A percentile compares a stretch with the other conserved stretches of the same genome.
Evolutionary conservation across 1,140 invertebrate genomes (phyloP).

Genomic region (Brachionus rotundiformis): DNA sequence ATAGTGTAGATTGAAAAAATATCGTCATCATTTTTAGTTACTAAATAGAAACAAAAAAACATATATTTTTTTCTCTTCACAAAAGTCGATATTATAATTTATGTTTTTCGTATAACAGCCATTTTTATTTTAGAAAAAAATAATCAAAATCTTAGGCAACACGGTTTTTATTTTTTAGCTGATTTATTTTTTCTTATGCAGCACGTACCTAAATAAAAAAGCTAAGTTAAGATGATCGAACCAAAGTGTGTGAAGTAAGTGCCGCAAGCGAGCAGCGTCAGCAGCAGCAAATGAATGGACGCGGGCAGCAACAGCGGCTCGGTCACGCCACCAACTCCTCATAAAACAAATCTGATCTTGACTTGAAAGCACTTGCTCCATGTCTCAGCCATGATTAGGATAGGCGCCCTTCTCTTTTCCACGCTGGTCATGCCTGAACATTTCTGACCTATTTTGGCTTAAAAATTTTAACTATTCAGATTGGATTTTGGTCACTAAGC

Average conservation of each 20-base stretch:
- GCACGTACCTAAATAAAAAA: not conserved
- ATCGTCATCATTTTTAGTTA: not conserved
- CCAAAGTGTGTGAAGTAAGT: too few relatives aligned
- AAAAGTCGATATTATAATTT: slow-evolving; percentile 5
- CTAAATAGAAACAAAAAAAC: not conserved
- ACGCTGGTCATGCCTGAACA: too few relatives aligned
- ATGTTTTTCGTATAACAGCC: not conserved
- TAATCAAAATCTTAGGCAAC: not conserved
- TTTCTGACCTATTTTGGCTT: too few relatives aligned
- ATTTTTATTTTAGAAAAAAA: slow-evolving; percentile 7
- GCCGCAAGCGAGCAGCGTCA: too few relatives aligned
- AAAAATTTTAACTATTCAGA: too few relatives aligned
- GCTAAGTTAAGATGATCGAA: slow-evolving; percentile 7
- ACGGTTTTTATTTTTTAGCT: too few relatives aligned
- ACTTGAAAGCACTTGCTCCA: not conserved
- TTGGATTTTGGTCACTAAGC: too few relatives aligned
- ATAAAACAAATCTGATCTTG: not conserved
- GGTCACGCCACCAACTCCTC: not conserved
- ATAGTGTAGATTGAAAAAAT: not conserved
- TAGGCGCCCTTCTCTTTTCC: too few relatives aligned
- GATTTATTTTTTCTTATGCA: not conserved
- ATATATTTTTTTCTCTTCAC: not conserved
- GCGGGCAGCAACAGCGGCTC: not conserved
- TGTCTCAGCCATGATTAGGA: not conserved
- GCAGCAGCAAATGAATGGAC: not conserved